Evolutionary conservation across 2,888 invertebrate genomes (phyloP).

Genomic region (Phortica magna): DNA sequence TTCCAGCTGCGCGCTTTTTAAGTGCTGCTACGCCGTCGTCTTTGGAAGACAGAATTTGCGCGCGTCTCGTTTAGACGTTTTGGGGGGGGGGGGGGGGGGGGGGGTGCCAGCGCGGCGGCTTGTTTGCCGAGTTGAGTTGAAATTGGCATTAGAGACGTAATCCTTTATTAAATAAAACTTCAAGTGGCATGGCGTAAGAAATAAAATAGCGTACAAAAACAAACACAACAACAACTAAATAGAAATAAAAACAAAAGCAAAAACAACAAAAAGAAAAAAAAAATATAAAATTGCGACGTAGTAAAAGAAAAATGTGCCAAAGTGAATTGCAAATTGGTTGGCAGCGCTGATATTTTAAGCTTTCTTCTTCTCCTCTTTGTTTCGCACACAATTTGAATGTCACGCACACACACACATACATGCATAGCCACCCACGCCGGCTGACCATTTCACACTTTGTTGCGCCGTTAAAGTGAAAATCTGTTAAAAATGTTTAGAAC

Average conservation of each 20-base stretch:
- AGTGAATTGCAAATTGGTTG: no score
- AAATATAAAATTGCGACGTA: constrained; percentile 49
- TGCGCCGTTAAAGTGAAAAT: no score
- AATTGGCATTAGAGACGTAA: constrained; percentile 9
- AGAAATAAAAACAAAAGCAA: constrained; percentile 43
- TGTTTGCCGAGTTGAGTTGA: constrained; percentile 1
- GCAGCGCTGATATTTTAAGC: no score
- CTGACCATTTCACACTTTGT: no score
- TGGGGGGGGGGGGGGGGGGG: no score
- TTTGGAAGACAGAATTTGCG: constrained; percentile 14
- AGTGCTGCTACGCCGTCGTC: constrained; percentile 32
- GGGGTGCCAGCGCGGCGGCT: background rate
- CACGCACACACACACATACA: background rate
- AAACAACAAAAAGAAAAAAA: background rate
- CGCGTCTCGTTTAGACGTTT: background rate
- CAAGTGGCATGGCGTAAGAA: background rate
- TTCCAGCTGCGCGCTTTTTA: constrained; percentile 10
- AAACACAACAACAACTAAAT: constrained; percentile 49
- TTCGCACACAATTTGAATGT: no score
- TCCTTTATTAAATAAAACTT: constrained; percentile 26
- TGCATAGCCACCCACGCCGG: no score
- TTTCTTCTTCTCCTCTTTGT: no score
- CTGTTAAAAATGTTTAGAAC: no score
- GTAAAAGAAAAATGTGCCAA: background rate
- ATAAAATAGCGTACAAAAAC: constrained; percentile 38